Evolutionary conservation across 2,888 invertebrate species (phyloP), one percentile per base, ranked within the genome.

Genomic region (Athetis lepigone): DNA sequence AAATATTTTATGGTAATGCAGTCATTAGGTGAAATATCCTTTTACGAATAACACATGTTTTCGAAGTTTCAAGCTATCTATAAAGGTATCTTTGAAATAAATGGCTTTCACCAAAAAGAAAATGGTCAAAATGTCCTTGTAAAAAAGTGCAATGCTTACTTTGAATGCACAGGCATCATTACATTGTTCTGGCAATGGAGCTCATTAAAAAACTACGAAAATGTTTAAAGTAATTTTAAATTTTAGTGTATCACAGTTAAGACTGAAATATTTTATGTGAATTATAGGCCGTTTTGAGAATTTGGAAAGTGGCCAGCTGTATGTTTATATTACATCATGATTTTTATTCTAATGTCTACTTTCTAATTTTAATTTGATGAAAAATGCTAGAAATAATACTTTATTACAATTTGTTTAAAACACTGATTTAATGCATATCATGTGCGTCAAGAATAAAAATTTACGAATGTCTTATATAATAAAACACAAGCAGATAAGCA

Each of bases 191-290:
- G 23, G 25, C n/a, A 25, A 23, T 2, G 19, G 11, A 13, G 6
- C 23, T 54, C 29, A 46, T 52, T 70, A 55, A 52, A 75, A 29
- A 1, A 0, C 25, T 27, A 21, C 37, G 29, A 16, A 21, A 64
- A 42, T 2, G 23, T 7, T 54, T 19, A 11, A 36, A 13, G 9
- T 23, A 18, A 49, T 61, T 13, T 46, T 59, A 45, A 61, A 57
- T 59, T 49, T 25, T n/a, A 37, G 36, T 18, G 23, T 19, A 33
- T 3, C 27, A 29, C n/a, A 45, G 62, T 18, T 59, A 62, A 69
- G 77, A 77, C 65, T 39, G 29, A 69, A 77, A 73, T 73, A 55
- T 69, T 60, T 42, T 42, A 69, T 65, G 59, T 4, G 11, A n/a
- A 61, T 65, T 52, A 33, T 13, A 50, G 18, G 40, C 33, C 21